phyloP scores from a whole-genome alignment of 1,140 invertebrate species.

The Diabrotica undecimpunctata region DNA sequence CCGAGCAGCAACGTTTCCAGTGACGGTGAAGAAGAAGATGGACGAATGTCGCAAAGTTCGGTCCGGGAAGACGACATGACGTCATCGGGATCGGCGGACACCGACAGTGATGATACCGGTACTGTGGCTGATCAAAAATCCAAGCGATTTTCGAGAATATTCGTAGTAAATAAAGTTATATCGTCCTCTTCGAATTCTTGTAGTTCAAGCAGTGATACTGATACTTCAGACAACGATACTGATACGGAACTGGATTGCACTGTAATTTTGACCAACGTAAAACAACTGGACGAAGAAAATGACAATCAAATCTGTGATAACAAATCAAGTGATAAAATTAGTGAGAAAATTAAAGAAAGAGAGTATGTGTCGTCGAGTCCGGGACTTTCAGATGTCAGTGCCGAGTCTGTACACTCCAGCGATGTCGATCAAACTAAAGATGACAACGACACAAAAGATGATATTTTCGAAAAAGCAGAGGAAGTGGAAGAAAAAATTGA shows the following conservation, averaged over 20 bases:
- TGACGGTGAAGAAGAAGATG: slow-evolving; percentile 41
- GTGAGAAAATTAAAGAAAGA: slow-evolving; percentile 6
- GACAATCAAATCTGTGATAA: slow-evolving; percentile 21
- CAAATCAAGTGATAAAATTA: slow-evolving; percentile 16
- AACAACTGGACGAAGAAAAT: slow-evolving; percentile 26
- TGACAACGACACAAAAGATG: slow-evolving; percentile 1
- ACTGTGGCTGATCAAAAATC: slow-evolving; percentile 60
- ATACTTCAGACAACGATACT: slow-evolving; percentile 54
- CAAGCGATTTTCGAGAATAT: slow-evolving; percentile 67
- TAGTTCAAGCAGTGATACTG: slow-evolving; percentile 48
- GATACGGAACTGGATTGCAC: slow-evolving; percentile 50
- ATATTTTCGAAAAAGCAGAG: background rate
- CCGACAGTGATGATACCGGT: slow-evolving; percentile 56
- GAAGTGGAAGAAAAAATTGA: no score
- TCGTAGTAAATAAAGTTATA: slow-evolving; percentile 67
- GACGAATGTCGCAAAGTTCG: slow-evolving; percentile 39
- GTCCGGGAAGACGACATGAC: slow-evolving; percentile 51
- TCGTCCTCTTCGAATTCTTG: slow-evolving; percentile 52
- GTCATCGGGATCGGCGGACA: slow-evolving; percentile 57
- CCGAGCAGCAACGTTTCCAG: slow-evolving; percentile 40
- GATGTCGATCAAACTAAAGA: slow-evolving; percentile 31
- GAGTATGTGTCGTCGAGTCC: slow-evolving; percentile 34
- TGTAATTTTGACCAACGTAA: slow-evolving; percentile 41
- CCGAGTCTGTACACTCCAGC: slow-evolving; percentile 40
- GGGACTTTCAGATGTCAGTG: slow-evolving; percentile 39